Conservation (phyloP, 2,113 vertebrate genomes). For the Pluvianellus socialis region DNA sequence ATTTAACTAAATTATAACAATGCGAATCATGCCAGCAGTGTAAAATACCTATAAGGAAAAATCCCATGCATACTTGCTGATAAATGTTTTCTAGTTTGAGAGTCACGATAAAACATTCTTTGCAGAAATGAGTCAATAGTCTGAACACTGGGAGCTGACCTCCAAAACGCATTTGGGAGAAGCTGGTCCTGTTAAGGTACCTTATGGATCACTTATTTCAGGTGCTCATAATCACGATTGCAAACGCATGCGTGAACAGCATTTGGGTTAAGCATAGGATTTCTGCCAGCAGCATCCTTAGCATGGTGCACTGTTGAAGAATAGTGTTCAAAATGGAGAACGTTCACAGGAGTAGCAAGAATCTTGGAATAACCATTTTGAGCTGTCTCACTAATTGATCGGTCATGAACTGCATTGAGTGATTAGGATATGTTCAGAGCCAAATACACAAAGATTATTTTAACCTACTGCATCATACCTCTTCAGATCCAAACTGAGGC, state of each 20-base stretch:
- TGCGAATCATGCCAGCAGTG: background rate
- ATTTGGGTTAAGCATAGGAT: background rate
- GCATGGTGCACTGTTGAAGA: background rate
- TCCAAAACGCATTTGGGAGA: background rate
- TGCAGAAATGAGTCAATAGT: background rate
- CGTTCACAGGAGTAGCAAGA: background rate
- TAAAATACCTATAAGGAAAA: background rate
- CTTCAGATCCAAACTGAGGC: background rate
- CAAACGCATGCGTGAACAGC: background rate
- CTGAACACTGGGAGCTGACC: background rate
- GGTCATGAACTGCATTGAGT: rapidly evolving
- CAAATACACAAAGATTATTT: background rate
- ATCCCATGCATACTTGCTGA: background rate
- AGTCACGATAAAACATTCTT: background rate
- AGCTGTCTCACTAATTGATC: background rate
- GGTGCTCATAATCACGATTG: background rate
- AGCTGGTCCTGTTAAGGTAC: background rate
- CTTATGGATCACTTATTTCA: background rate
- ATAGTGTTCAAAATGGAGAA: background rate
- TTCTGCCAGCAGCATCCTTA: background rate
- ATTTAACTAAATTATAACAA: background rate
- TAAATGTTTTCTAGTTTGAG: background rate
- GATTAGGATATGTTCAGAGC: background rate
- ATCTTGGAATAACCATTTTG: background rate
- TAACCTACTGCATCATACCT: background rate